Evolutionary conservation across 1,140 invertebrate species (phyloP), one percentile per base, ranked within the genome.

Genomic region (Druon quercuslanigerum): DNA sequence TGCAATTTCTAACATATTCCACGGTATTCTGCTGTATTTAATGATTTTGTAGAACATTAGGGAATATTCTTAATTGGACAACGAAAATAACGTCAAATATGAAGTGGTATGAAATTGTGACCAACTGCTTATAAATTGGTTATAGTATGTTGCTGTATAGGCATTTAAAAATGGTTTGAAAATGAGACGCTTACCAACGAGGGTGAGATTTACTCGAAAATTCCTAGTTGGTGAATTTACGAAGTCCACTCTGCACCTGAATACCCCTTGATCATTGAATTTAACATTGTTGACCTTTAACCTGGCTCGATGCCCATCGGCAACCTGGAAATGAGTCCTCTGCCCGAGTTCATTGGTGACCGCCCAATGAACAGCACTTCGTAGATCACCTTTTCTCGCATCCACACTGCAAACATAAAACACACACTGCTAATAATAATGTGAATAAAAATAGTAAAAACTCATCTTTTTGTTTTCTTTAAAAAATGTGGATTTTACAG

Each of bases 221-320:
- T 97, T 97, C 79, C 94, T 93, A 0, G 96, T 97, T 3, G 96
- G 96, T 1, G 96, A 96, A 86, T 97, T 94, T 56, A 95, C 93
- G 84, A 96, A 97, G 90, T 98, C 97, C 40, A 97, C 95, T 77
- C 96, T 92, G 87, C 96, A 97, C 82, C 94, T 93, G 87, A 96
- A 97, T 14, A 96, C 88, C 2, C 96, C 96, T 83, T 96, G 95
- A 82, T 97, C 96, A 17, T 92, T 92, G 60, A 92, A 90, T 60
- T 93, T 93, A 50, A 96, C 95, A 76, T 95, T 94, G 83, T 94
- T 93, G 72, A 97, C 94, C 73, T 94, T 94, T 71, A 97, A 91
- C 82, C 94, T 93, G 3, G 96, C 95, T 79, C 93, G 93, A 79
- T 94, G 93, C 82, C 93, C 94, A 80, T 95, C 93, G 79, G 94